phyloP scores from a whole-genome alignment of 2,113 vertebrate genomes.

The Chunga burmeisteri region DNA sequence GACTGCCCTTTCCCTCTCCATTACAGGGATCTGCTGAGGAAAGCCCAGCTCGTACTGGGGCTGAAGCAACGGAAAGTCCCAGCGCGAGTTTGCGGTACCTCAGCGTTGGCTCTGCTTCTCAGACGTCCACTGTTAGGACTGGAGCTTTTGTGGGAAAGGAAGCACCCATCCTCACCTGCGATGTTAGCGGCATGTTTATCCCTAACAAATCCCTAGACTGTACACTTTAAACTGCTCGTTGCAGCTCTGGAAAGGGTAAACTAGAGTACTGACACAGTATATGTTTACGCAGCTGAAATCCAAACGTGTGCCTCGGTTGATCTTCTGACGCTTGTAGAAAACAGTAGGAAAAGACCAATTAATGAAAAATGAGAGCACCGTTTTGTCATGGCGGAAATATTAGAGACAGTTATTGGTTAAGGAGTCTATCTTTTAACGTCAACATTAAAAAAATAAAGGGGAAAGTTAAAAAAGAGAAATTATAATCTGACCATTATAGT shows the following conservation, averaged over 20 bases:
- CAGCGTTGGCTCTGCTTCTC: not conserved
- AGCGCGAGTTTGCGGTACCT: fast-evolving
- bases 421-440: not conserved
- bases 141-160: not conserved
- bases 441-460: not conserved
- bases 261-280: not conserved
- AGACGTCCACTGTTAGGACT: fast-evolving
- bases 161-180: not conserved
- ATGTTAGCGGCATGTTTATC: not conserved
- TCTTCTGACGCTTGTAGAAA: not conserved
- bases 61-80: not conserved
- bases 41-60: not conserved
- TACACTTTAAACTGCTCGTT: not conserved
- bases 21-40: not conserved
- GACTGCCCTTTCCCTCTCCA: not conserved
- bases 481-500: not conserved
- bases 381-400: not conserved
- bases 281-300: constrained; percentile 7
- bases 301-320: not conserved
- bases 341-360: not conserved
- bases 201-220: not conserved
- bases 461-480: not conserved
- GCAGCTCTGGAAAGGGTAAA: not conserved
- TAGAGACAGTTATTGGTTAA: not conserved
- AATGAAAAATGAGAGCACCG: not conserved